A percentile compares a stretch with the other conserved stretches of the same genome.
phyloP scores from a whole-genome alignment of 2,797 vertebrate genomes.

The Sebastiscus albofasciatus region DNA sequence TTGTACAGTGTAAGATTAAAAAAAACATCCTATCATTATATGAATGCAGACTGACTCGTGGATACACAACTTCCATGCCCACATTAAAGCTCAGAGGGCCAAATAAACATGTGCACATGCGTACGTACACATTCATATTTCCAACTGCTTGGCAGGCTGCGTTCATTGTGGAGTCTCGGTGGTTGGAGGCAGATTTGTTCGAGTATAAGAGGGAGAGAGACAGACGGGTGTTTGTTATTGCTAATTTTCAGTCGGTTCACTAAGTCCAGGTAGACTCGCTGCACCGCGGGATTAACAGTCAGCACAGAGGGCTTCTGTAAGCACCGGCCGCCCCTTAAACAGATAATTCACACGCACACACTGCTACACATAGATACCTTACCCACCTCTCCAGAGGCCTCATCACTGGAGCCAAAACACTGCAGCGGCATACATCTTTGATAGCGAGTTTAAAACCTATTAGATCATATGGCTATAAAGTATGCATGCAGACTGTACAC shows the following conservation, averaged over 20 bases:
- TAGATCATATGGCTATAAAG: slow-evolving; percentile 69
- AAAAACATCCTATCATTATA: slow-evolving; percentile 37
- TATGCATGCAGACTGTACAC: slow-evolving; percentile 58
- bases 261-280: slow-evolving; percentile 36
- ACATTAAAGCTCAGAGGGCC: slow-evolving; percentile 48
- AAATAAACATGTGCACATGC: slow-evolving; percentile 56
- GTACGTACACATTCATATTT: slow-evolving; percentile 49
- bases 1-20: slow-evolving; percentile 28
- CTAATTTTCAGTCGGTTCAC: slow-evolving; percentile 57
- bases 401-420: slow-evolving; percentile 69
- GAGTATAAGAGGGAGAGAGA: slow-evolving; percentile 36
- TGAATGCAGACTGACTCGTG: slow-evolving; percentile 35
- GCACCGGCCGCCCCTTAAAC: slow-evolving; percentile 32
- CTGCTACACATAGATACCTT: slow-evolving; percentile 26
- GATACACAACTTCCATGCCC: slow-evolving; percentile 41
- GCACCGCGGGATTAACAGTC: slow-evolving; percentile 52
- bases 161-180: slow-evolving; percentile 45
- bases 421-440: slow-evolving; percentile 72
- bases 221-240: slow-evolving; percentile 53
- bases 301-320: slow-evolving; percentile 34
- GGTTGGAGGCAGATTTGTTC: slow-evolving; percentile 60
- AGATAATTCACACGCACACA: slow-evolving; percentile 35
- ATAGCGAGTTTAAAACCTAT: slow-evolving; percentile 72
- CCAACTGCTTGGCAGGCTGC: slow-evolving; percentile 52
- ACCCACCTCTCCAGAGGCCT: slow-evolving; percentile 67